Conservation (phyloP, 2,797 vertebrate genomes). For the Acanthurus leucopareius region DNA sequence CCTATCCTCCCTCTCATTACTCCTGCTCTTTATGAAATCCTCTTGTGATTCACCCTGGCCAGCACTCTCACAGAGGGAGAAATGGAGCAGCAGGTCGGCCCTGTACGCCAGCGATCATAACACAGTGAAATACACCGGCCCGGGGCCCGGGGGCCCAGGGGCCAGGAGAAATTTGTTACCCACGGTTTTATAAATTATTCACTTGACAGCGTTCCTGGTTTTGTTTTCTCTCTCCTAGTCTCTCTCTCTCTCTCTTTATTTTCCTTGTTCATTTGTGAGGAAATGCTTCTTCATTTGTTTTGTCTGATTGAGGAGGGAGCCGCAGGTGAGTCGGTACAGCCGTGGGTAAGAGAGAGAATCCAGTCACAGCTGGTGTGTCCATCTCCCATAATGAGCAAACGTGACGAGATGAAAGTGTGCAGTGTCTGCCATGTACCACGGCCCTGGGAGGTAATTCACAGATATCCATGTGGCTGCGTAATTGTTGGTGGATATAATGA, state of each 20-base stretch:
- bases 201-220: slow-evolving; percentile 47
- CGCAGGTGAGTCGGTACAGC: slow-evolving; percentile 39
- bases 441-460: slow-evolving; percentile 41
- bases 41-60: slow-evolving; percentile 27
- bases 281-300: slow-evolving; percentile 71
- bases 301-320: slow-evolving; percentile 66
- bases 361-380: slow-evolving; percentile 68
- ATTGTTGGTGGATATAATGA: slow-evolving; percentile 48
- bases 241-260: slow-evolving; percentile 25
- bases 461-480: slow-evolving; percentile 33
- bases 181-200: slow-evolving; percentile 69
- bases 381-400: slow-evolving; percentile 63
- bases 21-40: slow-evolving; percentile 27
- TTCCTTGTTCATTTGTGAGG: slow-evolving; percentile 61
- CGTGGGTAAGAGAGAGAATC: slow-evolving; percentile 58
- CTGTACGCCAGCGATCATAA: slow-evolving; percentile 47
- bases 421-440: slow-evolving; percentile 42
- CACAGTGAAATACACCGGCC: slow-evolving; percentile 46
- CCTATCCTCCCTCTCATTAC: slow-evolving; percentile 17
- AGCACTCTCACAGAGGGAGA: slow-evolving; percentile 17
- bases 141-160: slow-evolving; percentile 45
- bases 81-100: slow-evolving; percentile 38
- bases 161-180: slow-evolving; percentile 52
- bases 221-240: neutral
- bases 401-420: slow-evolving; percentile 65